Evolutionary conservation across 2,888 invertebrate genomes (phyloP), one percentile per base, ranked within the genome.

Genomic region (Orchesellides sinensis): DNA sequence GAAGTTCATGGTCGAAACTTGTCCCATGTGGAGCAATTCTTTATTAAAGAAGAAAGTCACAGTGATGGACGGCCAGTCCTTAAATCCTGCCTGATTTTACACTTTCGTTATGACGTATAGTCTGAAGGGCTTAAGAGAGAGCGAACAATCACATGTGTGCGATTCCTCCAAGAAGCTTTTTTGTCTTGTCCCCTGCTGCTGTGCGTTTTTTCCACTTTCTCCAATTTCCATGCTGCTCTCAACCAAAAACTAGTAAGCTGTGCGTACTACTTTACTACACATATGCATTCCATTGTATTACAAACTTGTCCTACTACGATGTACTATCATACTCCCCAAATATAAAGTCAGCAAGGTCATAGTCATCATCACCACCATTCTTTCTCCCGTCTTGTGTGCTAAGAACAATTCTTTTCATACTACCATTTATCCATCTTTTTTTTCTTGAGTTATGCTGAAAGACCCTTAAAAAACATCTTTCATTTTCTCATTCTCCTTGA

Each of bases 291-390:
- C n/a, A n/a, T n/a, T n/a, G n/a, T n/a, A n/a, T n/a, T n/a, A n/a
- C n/a, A n/a, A n/a, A n/a, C 17, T 21, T 17, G 8, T 17, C 49
- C 5, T 49, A n/a, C 49, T 49, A 2, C n/a, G 17, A 49, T 2
- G 2, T 40, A 10, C 10, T 40, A 40, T 40, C n/a, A n/a, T 40
- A 40, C 40, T 40, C 5, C 35, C 35, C 49, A 19, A 49, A n/a
- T 49, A 17, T 21, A 63, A 49, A 72, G 61, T 73, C 61, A 35
- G 73, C 73, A 73, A 73, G 73, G 73, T 73, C 72, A 73, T 61
- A 59, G 61, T 61, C 73, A 63, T 73, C 73, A 47, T 61, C 63
- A 52, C 63, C 23, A 40, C 25, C 61, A 14, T 35, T 45, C 21
- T 56, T 69, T 56, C 59, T 54, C 35, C 69, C 35, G 49, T 49